Conservation (phyloP, 2,797 vertebrate genomes). For the Sphaeramia orbicularis region DNA sequence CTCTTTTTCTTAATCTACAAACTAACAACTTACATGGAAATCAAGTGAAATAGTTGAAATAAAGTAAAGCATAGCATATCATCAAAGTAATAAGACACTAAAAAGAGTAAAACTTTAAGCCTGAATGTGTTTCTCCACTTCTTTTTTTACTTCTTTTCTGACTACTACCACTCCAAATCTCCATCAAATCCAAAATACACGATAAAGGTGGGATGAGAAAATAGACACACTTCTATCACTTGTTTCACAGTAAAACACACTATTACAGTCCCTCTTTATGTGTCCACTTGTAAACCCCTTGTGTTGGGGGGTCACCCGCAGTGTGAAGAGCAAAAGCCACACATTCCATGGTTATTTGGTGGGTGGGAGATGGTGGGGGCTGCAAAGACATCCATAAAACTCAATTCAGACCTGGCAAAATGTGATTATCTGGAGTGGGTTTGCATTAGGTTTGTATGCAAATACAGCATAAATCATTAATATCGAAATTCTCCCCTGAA, state of each 20-base stretch:
- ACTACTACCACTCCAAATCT: conserved; percentile 10
- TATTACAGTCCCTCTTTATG: conserved; percentile 57
- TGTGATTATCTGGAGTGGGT: conserved; percentile 88
- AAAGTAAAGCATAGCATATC: too few species aligned
- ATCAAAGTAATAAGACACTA: too few species aligned
- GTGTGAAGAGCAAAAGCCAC: conserved; percentile 59
- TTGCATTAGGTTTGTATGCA: conserved; percentile 89
- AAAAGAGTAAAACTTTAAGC: too few species aligned
- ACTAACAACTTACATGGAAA: too few species aligned
- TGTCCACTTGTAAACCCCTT: conserved; percentile 75
- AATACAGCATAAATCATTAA: conserved; percentile 88
- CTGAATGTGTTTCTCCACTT: neutral
- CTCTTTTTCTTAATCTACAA: too few species aligned
- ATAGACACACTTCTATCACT: conserved; percentile 43
- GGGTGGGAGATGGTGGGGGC: conserved; percentile 66
- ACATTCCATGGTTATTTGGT: conserved; percentile 64
- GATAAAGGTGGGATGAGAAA: conserved; percentile 40
- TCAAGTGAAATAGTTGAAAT: too few species aligned
- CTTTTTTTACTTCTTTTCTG: neutral
- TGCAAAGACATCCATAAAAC: conserved; percentile 77
- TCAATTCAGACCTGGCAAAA: conserved; percentile 85
- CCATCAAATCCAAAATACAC: conserved; percentile 17
- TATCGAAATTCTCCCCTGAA: conserved; percentile 83
- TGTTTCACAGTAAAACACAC: conserved; percentile 55
- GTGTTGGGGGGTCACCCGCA: conserved; percentile 53